Evolutionary conservation across 2,113 vertebrate genomes (phyloP).

Genomic region (Fregetta grallaria): DNA sequence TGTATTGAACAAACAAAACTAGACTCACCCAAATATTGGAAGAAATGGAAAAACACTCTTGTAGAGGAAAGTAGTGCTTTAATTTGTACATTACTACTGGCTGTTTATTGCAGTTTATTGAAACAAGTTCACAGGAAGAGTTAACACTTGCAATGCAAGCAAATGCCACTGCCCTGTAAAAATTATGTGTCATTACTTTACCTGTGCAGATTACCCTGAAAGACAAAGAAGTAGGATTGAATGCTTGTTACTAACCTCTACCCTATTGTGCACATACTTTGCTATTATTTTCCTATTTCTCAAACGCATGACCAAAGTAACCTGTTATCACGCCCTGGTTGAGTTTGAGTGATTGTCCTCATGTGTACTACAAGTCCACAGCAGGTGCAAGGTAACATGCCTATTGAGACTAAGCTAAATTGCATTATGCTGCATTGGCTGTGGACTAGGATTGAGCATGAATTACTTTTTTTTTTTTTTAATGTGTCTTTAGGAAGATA

Average conservation of each 20-base stretch:
- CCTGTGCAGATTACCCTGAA: background rate
- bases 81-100: background rate
- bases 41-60: background rate
- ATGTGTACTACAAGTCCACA: background rate
- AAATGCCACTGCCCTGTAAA: background rate
- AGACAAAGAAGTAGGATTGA: background rate
- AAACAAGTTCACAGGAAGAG: background rate
- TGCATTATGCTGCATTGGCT: background rate
- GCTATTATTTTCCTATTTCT: background rate
- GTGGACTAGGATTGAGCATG: background rate
- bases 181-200: background rate
- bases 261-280: background rate
- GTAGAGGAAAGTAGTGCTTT: background rate
- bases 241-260: background rate
- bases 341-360: background rate
- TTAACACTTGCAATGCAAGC: background rate
- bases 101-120: background rate
- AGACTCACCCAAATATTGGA: background rate
- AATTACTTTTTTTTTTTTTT: background rate
- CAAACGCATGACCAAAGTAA: background rate
- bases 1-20: background rate
- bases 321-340: background rate
- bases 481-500: background rate
- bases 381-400: background rate
- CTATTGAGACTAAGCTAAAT: background rate